Evolutionary conservation across 1,140 invertebrate species (phyloP).

Genomic region (Panagrolaimus sp.): DNA sequence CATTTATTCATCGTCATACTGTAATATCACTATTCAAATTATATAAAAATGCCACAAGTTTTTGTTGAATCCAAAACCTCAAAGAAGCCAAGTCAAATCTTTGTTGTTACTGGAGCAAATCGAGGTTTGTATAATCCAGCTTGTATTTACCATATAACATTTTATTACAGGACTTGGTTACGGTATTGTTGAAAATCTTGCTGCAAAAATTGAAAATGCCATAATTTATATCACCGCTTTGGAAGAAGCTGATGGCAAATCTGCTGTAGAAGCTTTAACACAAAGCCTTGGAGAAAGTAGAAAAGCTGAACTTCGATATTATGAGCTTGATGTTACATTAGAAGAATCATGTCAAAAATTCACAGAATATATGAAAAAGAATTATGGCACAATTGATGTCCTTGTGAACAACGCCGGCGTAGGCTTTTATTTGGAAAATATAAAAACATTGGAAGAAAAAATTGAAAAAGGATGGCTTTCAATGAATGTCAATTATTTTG

Average conservation of each 20-base stretch:
- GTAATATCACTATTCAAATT: too few relatives aligned
- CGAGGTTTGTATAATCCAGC: conserved; percentile 12
- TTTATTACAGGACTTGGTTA: conserved; percentile 25
- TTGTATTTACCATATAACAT: conserved; percentile 42
- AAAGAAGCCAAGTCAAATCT: neutral
- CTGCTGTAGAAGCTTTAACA: conserved; percentile 16
- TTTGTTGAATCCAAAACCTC: too few relatives aligned
- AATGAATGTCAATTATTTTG: conserved; percentile 68
- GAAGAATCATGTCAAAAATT: conserved; percentile 65
- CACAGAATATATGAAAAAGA: conserved; percentile 64
- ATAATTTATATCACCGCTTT: conserved; percentile 39
- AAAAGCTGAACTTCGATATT: conserved; percentile 32
- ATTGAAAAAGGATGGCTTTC: conserved; percentile 65
- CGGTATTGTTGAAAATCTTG: conserved; percentile 35
- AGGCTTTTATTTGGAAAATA: conserved; percentile 65
- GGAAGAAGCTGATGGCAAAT: neutral
- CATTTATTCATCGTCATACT: too few relatives aligned
- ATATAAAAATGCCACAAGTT: too few relatives aligned
- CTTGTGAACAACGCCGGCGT: conserved; percentile 79
- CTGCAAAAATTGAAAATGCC: conserved; percentile 13
- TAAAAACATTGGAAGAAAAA: conserved; percentile 67
- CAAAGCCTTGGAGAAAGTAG: conserved; percentile 29
- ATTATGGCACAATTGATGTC: conserved; percentile 71
- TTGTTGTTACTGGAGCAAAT: conserved; percentile 37
- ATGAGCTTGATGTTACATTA: conserved; percentile 66